Conservation (phyloP, 2,113 vertebrate genomes). For the Perccottus glenii region DNA sequence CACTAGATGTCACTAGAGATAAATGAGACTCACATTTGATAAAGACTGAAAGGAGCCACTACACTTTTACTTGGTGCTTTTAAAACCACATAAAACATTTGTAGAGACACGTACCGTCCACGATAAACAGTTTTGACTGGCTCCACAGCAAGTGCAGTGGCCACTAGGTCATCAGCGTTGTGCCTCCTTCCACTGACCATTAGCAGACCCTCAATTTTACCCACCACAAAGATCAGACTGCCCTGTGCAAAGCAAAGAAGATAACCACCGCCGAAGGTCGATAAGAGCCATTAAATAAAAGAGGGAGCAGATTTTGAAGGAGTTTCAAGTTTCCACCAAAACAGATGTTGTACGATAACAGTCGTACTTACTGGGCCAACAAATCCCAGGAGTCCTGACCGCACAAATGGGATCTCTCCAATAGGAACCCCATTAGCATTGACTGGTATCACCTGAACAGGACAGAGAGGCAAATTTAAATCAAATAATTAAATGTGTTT, state of each 20-base stretch:
- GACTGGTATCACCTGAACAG: slow-evolving; percentile 90
- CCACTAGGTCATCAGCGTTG: slow-evolving; percentile 95
- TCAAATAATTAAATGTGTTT: background rate
- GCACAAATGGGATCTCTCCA: slow-evolving; percentile 92
- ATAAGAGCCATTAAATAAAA: background rate
- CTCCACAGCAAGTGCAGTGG: slow-evolving; percentile 94
- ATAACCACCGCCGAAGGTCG: slow-evolving; percentile 1
- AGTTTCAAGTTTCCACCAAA: background rate
- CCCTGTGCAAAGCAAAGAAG: slow-evolving; percentile 76
- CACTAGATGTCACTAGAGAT: slow-evolving; percentile 59
- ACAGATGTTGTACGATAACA: slow-evolving; percentile 15
- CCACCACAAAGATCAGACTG: slow-evolving; percentile 95
- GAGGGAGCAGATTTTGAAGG: background rate
- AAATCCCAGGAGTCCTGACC: slow-evolving; percentile 93
- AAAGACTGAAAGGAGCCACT: background rate
- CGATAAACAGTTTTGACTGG: slow-evolving; percentile 96
- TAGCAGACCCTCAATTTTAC: slow-evolving; percentile 93
- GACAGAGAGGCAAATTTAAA: background rate
- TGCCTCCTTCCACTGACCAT: slow-evolving; percentile 91
- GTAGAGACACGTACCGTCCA: slow-evolving; percentile 82
- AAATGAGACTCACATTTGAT: background rate
- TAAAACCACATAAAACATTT: background rate
- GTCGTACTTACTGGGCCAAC: slow-evolving; percentile 89
- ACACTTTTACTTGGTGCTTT: background rate
- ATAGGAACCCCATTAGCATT: slow-evolving; percentile 88